Percentiles rank a stretch among this genome's conserved stretches.
Conservation (phyloP, 2,113 vertebrate genomes). For the Toxotes chatareus region DNA sequence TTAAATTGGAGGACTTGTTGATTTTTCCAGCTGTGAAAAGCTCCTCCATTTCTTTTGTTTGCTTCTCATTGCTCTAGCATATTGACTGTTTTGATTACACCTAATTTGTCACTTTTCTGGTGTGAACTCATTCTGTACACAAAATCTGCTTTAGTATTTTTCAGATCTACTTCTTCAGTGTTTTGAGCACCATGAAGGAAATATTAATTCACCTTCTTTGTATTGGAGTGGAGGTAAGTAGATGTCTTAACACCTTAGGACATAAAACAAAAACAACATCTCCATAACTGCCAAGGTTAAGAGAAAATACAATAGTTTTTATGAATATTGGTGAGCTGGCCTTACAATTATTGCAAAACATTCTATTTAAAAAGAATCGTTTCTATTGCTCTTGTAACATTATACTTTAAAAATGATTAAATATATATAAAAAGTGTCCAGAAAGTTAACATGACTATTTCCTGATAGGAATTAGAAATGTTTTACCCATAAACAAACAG, state of each 20-base stretch:
- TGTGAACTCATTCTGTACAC: too few species aligned
- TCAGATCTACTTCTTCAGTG: neutral
- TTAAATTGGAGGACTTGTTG: neutral
- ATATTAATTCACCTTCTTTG: neutral
- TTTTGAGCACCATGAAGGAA: neutral
- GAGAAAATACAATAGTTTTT: neutral
- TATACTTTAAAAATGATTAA: neutral
- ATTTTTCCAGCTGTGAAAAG: neutral
- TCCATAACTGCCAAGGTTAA: neutral
- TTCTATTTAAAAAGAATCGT: too few species aligned
- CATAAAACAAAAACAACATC: neutral
- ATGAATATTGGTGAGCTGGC: neutral
- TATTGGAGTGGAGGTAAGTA: too few species aligned
- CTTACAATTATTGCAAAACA: neutral
- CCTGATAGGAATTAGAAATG: neutral
- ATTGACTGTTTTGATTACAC: neutral
- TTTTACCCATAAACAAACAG: constrained; percentile 26
- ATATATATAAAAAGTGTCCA: neutral
- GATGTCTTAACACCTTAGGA: neutral
- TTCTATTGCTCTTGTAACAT: neutral
- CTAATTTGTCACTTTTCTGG: neutral
- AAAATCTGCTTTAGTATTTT: neutral
- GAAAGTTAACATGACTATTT: neutral
- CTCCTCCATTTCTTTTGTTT: neutral
- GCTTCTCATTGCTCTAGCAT: neutral